These are phyloP conservation scores for Scaptomyza montana DNA, from an alignment of 1,140 invertebrate genomes.

Conservation along the genomic window DNA sequence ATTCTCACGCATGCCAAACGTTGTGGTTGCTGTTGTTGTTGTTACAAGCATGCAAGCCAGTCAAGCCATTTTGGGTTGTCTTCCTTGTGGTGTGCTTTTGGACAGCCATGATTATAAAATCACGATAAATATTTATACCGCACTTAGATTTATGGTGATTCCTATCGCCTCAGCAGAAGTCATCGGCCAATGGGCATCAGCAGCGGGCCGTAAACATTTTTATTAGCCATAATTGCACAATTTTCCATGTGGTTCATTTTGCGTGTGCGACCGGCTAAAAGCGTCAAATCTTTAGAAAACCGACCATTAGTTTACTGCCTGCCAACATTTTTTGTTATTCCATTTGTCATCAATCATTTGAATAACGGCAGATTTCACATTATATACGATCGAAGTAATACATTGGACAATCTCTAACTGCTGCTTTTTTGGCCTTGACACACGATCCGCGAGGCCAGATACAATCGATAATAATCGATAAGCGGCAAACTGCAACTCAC, in stretches of 20 bases:
- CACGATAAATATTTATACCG: conserved; percentile 79
- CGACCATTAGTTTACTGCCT: conserved; percentile 22
- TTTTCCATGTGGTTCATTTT: conserved; percentile 62
- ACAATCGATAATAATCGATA: conserved; percentile 11
- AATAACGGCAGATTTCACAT: conserved; percentile 17
- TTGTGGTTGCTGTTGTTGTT: conserved; percentile 11
- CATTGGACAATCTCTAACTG: conserved; percentile 10
- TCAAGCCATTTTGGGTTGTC: conserved; percentile 23
- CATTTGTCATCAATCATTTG: conserved; percentile 53
- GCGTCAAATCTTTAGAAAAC: conserved; percentile 4
- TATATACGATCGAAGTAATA: conserved; percentile 1
- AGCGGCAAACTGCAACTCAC: background rate
- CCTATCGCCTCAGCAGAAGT: conserved; percentile 61
- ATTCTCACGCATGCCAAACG: conserved; percentile 70
- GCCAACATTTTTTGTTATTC: conserved; percentile 11
- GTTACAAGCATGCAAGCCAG: conserved; percentile 41
- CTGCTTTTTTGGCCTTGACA: conserved; percentile 59
- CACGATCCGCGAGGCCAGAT: conserved; percentile 9
- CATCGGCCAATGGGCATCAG: conserved; percentile 62
- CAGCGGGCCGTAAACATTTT: conserved; percentile 66
- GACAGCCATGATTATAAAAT: conserved; percentile 72
- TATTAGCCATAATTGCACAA: conserved; percentile 76
- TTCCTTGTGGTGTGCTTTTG: conserved; percentile 17
- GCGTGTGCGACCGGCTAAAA: conserved; percentile 35
- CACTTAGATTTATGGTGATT: conserved; percentile 78